Base-by-base conservation (phyloP, 2,888 invertebrate species). In the Crematogaster levior region DNA sequence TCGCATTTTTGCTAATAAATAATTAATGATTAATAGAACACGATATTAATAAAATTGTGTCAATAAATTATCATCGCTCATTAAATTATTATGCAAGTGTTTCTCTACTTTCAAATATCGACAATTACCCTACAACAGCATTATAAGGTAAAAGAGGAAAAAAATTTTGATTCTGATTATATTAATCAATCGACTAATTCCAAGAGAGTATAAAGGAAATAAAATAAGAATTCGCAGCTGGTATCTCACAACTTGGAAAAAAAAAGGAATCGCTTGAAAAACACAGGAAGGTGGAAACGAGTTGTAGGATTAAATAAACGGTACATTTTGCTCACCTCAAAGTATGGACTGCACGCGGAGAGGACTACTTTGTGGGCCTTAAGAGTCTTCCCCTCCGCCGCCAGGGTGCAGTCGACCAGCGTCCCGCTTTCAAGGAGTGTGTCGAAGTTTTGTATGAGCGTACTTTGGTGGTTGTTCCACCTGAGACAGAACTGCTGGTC, bases 391-490 rank as follows among this genome's bases (percentile, higher is more conserved):
- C 98, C 98, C 95, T 98, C 98, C 89, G 98, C 98, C 93, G 98
- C 98, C 93, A 98, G 95, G 91, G n/a, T n/a, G n/a, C n/a, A n/a
- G n/a, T n/a, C n/a, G n/a, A n/a, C n/a, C n/a, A n/a, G n/a, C n/a
- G 97, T 97, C 93, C 98, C 98, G 95, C 97, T 98, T 96, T 98
- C 98, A 93, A 98, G 95, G 92, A 98, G 96, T 93, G 97, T 97
- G 95, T 98, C 98, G 95, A 98, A 98, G 92, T 98, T 98, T 92
- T 98, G 97, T 93, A 98, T 97, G 95, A 98, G 95, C 91, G 98
- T 98, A 93, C 97, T 97, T 95, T 98, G 98, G 95, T 98, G 98
- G 95, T 98, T 98, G 96, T 98, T 98, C 98, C 98, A 98, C 95
- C 98, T 96, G 93, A 98, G 96, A 95, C 98, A 98, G 95, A 98